These are phyloP conservation scores for Endotricha flammealis DNA, from an alignment of 2,888 invertebrate species.

Conservation along the genomic window DNA sequence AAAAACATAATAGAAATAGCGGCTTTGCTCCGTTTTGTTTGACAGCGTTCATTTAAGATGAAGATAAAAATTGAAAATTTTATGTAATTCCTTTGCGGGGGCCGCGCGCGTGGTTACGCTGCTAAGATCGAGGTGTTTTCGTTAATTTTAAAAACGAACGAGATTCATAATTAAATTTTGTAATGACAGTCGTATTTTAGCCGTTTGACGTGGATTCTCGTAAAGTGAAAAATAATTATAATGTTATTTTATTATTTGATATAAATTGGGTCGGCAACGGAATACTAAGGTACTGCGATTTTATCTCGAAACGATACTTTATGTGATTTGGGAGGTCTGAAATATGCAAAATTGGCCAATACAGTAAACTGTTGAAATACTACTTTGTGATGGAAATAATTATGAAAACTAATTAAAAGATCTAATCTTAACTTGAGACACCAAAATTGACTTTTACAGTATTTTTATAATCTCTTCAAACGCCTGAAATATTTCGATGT, in stretches of 20 bases:
- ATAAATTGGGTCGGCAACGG: slow-evolving; percentile 17
- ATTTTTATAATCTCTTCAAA: no score
- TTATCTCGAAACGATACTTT: slow-evolving; percentile 23
- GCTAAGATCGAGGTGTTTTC: slow-evolving; percentile 21
- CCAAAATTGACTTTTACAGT: no score
- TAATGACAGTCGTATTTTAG: slow-evolving; percentile 10
- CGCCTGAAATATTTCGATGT: no score
- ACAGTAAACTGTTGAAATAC: no score
- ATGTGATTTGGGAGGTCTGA: slow-evolving; percentile 34
- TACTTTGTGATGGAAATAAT: no score
- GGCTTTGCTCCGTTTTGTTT: no score
- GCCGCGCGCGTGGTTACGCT: slow-evolving; percentile 18
- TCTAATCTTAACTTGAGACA: no score
- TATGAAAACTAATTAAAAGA: no score
- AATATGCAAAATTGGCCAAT: no score
- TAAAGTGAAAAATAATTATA: slow-evolving; percentile 20
- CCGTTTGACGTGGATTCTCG: slow-evolving; percentile 6
- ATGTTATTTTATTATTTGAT: slow-evolving; percentile 15
- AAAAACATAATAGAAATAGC: no score
- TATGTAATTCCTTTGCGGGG: slow-evolving; percentile 6
- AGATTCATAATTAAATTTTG: slow-evolving; percentile 11
- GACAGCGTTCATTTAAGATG: no score
- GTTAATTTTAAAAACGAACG: slow-evolving; percentile 23
- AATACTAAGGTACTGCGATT: slow-evolving; percentile 31
- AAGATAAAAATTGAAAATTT: slow-evolving; percentile 17